phyloP scores from a whole-genome alignment of 2,888 invertebrate genomes.

The Leucoma salicis region DNA sequence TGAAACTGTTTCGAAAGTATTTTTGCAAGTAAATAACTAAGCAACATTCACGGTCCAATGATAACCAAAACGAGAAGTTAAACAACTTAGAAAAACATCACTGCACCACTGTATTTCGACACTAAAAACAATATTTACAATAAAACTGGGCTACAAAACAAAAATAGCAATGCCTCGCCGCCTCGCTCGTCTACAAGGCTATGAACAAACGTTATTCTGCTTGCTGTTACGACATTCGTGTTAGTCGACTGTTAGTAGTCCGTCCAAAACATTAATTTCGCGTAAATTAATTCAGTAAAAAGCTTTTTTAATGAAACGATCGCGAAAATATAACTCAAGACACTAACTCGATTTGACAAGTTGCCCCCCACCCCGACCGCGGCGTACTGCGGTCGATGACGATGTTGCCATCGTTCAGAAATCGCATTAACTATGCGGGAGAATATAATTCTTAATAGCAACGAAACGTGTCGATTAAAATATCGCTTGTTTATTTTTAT shows the following conservation, averaged over 20 bases:
- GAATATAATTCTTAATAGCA: slow-evolving; percentile 26
- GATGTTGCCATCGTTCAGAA: slow-evolving; percentile 51
- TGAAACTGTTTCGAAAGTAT: slow-evolving; percentile 44
- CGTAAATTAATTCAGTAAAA: slow-evolving; percentile 60
- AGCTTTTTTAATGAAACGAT: slow-evolving; percentile 59
- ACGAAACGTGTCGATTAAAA: not conserved
- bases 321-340: slow-evolving; percentile 50
- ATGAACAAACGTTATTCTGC: slow-evolving; percentile 14
- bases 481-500: slow-evolving; percentile 11
- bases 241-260: slow-evolving; percentile 34
- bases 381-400: slow-evolving; percentile 64
- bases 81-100: slow-evolving; percentile 39
- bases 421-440: slow-evolving; percentile 37
- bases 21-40: slow-evolving; percentile 37
- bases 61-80: slow-evolving; percentile 34
- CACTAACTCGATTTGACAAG: slow-evolving; percentile 68
- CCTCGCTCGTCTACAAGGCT: slow-evolving; percentile 29
- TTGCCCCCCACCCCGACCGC: slow-evolving; percentile 50
- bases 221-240: slow-evolving; percentile 38
- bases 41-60: slow-evolving; percentile 43
- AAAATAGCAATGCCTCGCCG: slow-evolving; percentile 62
- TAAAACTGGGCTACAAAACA: slow-evolving; percentile 69
- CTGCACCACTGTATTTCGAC: slow-evolving; percentile 55
- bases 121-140: slow-evolving; percentile 75
- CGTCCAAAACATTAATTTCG: slow-evolving; percentile 37